phyloP scores from a whole-genome alignment of 2,888 invertebrate species.

The Calephelis perditalis region DNA sequence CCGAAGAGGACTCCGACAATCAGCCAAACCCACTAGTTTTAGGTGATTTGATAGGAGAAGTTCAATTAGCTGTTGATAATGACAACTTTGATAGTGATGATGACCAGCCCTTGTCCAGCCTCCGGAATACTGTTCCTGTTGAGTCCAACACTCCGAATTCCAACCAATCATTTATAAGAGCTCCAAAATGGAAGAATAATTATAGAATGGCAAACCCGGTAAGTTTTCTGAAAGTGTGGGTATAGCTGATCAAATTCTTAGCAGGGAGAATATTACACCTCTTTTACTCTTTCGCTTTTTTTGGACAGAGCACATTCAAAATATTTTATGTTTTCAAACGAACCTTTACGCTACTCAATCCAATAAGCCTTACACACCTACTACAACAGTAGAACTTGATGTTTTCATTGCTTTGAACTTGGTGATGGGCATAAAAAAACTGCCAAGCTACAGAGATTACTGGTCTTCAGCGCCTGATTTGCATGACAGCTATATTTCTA shows the following conservation, averaged over 20 bases:
- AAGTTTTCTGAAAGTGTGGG: slow-evolving; percentile 16
- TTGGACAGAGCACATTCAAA: slow-evolving; percentile 18
- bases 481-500: slow-evolving; percentile 19
- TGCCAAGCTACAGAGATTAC: slow-evolving; percentile 25
- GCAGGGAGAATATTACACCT: neutral
- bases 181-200: slow-evolving; percentile 19
- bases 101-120: slow-evolving; percentile 1
- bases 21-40: slow-evolving; percentile 15
- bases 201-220: slow-evolving; percentile 16
- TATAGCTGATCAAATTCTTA: slow-evolving; percentile 17
- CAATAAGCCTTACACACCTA: slow-evolving; percentile 19
- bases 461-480: slow-evolving; percentile 26
- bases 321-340: slow-evolving; percentile 22
- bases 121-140: slow-evolving; percentile 3
- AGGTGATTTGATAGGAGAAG: slow-evolving; percentile 12
- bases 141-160: neutral
- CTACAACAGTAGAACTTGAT: slow-evolving; percentile 22
- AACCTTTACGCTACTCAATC: slow-evolving; percentile 24
- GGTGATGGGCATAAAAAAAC: slow-evolving; percentile 26
- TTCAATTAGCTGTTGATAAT: neutral
- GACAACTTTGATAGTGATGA: slow-evolving; percentile 13
- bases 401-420: slow-evolving; percentile 26
- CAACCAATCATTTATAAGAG: neutral
- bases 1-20: slow-evolving; percentile 16
- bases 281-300: neutral